Evolutionary conservation across 2,797 vertebrate species (phyloP).

Genomic region (Peromyscus attwateri): DNA sequence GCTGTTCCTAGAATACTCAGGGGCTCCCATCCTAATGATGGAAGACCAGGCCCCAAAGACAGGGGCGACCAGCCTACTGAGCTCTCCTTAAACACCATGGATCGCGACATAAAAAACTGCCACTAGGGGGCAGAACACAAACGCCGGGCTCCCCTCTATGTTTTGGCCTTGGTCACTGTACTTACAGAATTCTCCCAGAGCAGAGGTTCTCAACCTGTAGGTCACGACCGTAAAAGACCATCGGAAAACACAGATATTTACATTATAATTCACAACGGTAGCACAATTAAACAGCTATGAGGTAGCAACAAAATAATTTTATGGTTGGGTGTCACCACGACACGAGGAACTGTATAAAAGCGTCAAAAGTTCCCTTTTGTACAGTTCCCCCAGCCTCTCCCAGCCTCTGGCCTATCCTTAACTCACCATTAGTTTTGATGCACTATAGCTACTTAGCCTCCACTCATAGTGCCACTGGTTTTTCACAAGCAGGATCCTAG

Average conservation of each 20-base stretch:
- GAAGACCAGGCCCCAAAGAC: neutral
- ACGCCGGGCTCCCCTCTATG: neutral
- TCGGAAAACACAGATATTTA: neutral
- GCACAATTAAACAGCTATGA: neutral
- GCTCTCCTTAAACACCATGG: neutral
- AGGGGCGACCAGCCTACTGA: neutral
- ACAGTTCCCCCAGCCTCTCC: neutral
- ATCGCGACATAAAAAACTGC: conserved; percentile 33
- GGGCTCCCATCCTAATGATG: neutral
- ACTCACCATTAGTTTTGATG: neutral
- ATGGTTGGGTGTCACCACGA: neutral
- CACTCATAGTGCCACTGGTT: neutral
- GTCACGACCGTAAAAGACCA: neutral
- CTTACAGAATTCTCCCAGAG: neutral
- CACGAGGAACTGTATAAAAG: neutral
- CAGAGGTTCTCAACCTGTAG: neutral
- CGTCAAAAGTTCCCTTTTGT: neutral
- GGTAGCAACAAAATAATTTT: neutral
- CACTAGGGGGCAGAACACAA: conserved; percentile 76
- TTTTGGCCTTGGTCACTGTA: neutral
- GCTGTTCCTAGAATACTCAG: conserved; percentile 16
- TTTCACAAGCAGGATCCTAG: neutral
- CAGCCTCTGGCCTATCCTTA: too few relatives aligned
- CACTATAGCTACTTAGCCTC: neutral
- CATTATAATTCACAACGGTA: neutral